Evolutionary conservation across 2,888 invertebrate genomes (phyloP), one percentile per base, ranked within the genome.

Genomic region (Troglohyphantes excavatus): DNA sequence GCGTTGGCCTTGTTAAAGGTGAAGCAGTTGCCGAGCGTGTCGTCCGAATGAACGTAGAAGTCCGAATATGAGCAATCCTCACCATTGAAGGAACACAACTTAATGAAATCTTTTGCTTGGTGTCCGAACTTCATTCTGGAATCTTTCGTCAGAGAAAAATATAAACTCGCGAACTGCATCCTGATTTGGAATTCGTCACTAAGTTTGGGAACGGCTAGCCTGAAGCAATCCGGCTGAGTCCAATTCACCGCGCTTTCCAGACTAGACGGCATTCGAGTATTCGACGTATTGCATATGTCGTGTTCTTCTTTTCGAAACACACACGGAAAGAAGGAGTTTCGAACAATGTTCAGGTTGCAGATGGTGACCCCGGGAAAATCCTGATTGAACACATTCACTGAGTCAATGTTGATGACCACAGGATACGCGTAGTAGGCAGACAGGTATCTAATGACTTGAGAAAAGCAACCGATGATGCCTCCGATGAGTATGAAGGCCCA

Each of bases 291-390:
- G n/a, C 78, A 78, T 7, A 7, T 9, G 3, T 63, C 13, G 17
- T 19, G 1, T 2, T 65, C 26, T 2, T 3, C 13, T 63, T 65
- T 78, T 3, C 26, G 13, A 3, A 65, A 3, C 13, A 84, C 46
- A 29, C 76, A 85, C 7, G 33, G 23, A 29, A 26, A 11, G 7
- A 27, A 78, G 3, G n/a, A 2, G 9, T 21, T 72, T 2, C 17
- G n/a, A 19, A 79, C 63, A 11, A 3, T 43, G 23, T 86, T 86
- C n/a, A 86, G n/a, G 23, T 86, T 86, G 46, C 86, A 86, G 2
- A 86, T 29, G n/a, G 86, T 86, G n/a, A 86, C 86, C 0, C 78
- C 79, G 2, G 86, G 79, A 65, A 86, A 86, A 5, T 63, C 43
- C 19, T 59, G 27, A 11, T 53, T 72, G 21, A 79, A 61, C 0